These are phyloP conservation scores for Musca vetustissima DNA, from an alignment of 1,140 invertebrate species.

Conservation along the genomic window DNA sequence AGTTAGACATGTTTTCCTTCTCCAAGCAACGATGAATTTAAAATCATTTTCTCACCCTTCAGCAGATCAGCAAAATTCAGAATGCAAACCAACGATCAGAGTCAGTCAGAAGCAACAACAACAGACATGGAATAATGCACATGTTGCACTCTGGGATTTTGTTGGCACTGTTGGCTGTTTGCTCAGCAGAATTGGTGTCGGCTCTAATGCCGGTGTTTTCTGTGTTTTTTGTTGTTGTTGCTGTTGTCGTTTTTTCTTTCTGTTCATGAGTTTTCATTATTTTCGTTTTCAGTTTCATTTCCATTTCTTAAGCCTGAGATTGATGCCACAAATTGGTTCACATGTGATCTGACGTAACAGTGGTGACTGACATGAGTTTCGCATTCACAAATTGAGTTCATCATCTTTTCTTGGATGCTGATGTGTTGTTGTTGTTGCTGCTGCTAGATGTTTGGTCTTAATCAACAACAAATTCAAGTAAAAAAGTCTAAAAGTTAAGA, in stretches of 20 bases:
- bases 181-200: not conserved
- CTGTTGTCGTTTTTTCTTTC: no score
- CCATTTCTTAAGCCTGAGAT: constrained; percentile 47
- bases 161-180: not conserved
- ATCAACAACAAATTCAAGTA: not conserved
- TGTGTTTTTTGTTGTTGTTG: no score
- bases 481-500: not conserved
- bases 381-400: constrained; percentile 24
- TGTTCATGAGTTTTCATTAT: constrained; percentile 3
- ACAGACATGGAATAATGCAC: not conserved
- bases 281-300: constrained; percentile 19
- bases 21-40: no score
- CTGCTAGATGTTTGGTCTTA: not conserved
- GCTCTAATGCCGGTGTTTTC: not conserved
- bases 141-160: no score
- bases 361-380: constrained; percentile 25
- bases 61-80: not conserved
- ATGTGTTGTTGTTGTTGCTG: not conserved
- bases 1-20: no score
- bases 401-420: constrained; percentile 11
- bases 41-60: constrained; percentile 17
- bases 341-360: constrained; percentile 37
- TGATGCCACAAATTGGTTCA: constrained; percentile 55
- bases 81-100: constrained; percentile 12
- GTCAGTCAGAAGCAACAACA: no score